Evolutionary conservation across 2,113 vertebrate species (phyloP).

Genomic region (Seriola dumerili): DNA sequence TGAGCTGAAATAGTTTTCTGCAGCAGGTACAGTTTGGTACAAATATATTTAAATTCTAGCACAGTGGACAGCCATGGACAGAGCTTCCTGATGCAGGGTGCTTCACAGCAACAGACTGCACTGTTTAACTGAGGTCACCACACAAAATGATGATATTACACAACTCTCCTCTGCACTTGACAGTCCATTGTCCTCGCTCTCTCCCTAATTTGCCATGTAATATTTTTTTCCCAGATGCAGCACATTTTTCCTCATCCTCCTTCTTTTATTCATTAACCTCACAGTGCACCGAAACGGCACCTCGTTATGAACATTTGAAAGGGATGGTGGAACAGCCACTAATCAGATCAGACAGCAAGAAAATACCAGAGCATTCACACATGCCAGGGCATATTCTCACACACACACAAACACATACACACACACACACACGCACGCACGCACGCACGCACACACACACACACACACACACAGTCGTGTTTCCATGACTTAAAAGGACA

Average conservation of each 20-base stretch:
- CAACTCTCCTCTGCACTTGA: constrained; percentile 24
- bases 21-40: neutral
- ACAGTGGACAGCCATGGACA: neutral
- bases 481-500: too few species aligned
- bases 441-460: too few species aligned
- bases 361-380: constrained; percentile 50
- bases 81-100: constrained; percentile 1
- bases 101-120: constrained; percentile 15
- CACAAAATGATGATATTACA: constrained; percentile 43
- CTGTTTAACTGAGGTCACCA: constrained; percentile 56
- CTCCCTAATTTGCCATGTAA: constrained; percentile 19
- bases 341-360: constrained; percentile 64
- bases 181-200: neutral
- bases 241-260: constrained; percentile 44
- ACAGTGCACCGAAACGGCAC: constrained; percentile 61
- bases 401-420: constrained; percentile 5
- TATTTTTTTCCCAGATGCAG: constrained; percentile 47
- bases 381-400: neutral
- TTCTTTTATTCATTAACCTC: constrained; percentile 66
- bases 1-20: neutral
- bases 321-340: constrained; percentile 41
- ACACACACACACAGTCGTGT: neutral
- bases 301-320: constrained; percentile 69
- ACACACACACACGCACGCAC: neutral
- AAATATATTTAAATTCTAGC: neutral